Evolutionary conservation across 1,140 invertebrate species (phyloP), one percentile per base, ranked within the genome.

Genomic region (Tetragonula clypearis): DNA sequence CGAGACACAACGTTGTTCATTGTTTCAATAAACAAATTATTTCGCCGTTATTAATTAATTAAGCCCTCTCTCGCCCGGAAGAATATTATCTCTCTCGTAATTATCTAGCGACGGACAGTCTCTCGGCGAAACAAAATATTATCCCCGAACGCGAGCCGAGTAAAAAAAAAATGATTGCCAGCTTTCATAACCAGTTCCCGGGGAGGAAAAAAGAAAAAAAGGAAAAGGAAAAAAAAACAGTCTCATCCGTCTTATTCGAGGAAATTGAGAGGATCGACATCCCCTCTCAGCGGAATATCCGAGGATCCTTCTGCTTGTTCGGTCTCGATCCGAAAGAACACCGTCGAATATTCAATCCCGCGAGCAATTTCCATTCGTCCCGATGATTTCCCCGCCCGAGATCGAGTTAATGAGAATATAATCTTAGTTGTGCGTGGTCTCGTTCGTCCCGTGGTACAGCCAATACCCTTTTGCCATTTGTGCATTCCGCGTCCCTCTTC

Each of bases 381-480:
- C 85, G 86, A 90, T 87, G 82, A 85, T 85, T 90, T 90, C 89
- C 86, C 88, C 78, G 72, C 71, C 41, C 58, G 66, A 73, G 89
- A 58, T 88, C 84, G 73, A 89, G 84, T 91, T 93, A 92, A 93
- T 91, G 93, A 92, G 91, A 93, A 92, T 92, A 93, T 93, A 94
- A 94, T 94, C 90, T 93, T 90, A 84, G 84, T 87, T 91, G 91
- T 92, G 92, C 92, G 92, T 93, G 92, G 90, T 91, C 87, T 90
- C 87, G 90, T 88, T 91, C 89, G 86, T 90, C 89, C 83, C 69
- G 53, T 35, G 6, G 41, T 2, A 56, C 72, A 76, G 84, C 90
- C 91, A 88, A 91, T 90, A 80, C 86, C 41, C 41, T 86, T 86
- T 83, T 79, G 79, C 72, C 86, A 82, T 89, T 85, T 81, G 2